Conservation (phyloP, 2,888 invertebrate species). For the Entomobrya multifasciata region DNA sequence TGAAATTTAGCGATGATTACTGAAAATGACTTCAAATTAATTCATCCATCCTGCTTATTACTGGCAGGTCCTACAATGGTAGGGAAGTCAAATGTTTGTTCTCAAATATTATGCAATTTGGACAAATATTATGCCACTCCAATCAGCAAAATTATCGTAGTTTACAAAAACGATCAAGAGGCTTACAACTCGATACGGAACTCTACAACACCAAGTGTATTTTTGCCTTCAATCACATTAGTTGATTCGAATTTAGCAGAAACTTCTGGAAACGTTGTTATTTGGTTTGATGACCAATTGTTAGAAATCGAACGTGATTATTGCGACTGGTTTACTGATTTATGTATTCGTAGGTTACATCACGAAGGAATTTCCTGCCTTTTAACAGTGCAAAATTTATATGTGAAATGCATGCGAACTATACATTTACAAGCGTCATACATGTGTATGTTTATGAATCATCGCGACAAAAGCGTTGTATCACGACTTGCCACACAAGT, state of each 20-base stretch:
- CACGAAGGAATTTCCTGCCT: background rate
- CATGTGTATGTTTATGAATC: background rate
- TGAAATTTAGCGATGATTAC: no score
- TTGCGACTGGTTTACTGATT: background rate
- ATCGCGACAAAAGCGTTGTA: background rate
- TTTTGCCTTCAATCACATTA: background rate
- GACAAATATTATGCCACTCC: no score
- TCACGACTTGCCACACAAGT: background rate
- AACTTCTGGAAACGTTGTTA: background rate
- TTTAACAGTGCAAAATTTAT: background rate
- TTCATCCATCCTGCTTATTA: no score
- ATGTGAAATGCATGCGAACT: background rate
- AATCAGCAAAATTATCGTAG: no score
- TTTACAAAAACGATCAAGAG: no score
- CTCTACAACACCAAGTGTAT: no score
- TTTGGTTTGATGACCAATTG: constrained; percentile 21
- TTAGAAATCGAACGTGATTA: background rate
- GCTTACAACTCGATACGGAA: no score
- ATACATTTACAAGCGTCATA: background rate
- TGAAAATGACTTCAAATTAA: no score
- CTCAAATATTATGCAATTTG: no score
- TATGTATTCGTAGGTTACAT: background rate
- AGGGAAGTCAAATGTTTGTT: no score
- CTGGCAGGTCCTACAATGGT: no score
- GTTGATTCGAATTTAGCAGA: background rate